Conservation (phyloP, 2,888 invertebrate species). For the Ornithoptera priamus region DNA sequence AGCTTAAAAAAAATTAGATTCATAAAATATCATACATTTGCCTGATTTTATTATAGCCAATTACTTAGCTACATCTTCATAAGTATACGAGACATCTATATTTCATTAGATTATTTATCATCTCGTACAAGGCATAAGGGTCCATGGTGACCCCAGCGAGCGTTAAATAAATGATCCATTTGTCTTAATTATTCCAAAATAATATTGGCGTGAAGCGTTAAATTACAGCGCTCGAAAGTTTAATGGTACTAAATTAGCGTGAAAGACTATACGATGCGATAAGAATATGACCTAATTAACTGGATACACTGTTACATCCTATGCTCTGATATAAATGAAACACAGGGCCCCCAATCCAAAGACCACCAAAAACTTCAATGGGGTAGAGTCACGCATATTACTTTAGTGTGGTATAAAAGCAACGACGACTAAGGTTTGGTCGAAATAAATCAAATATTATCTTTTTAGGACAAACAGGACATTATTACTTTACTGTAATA, state of each 20-base stretch:
- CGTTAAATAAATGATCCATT: slow-evolving; percentile 22
- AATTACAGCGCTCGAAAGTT: slow-evolving; percentile 20
- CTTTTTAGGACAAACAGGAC: neutral
- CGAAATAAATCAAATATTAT: neutral
- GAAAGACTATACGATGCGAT: slow-evolving; percentile 22
- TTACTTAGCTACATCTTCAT: neutral
- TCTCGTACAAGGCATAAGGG: neutral
- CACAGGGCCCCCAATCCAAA: neutral
- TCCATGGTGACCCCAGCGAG: slow-evolving; percentile 2
- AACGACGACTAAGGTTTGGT: neutral
- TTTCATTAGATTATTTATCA: neutral
- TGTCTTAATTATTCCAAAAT: slow-evolving; percentile 18
- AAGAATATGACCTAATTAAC: slow-evolving; percentile 11
- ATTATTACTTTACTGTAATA: no score
- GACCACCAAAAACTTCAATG: neutral
- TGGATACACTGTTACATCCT: slow-evolving; percentile 3
- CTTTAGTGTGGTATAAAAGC: neutral
- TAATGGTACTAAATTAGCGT: slow-evolving; percentile 21
- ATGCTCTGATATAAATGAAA: neutral
- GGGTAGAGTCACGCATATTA: neutral
- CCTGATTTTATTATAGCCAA: neutral
- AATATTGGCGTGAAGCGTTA: slow-evolving; percentile 8
- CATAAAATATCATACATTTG: neutral
- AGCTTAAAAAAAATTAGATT: no score
- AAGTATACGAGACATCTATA: neutral